These are phyloP conservation scores for Podarcis raffonei DNA, from an alignment of 2,113 vertebrate species.

Conservation along the genomic window DNA sequence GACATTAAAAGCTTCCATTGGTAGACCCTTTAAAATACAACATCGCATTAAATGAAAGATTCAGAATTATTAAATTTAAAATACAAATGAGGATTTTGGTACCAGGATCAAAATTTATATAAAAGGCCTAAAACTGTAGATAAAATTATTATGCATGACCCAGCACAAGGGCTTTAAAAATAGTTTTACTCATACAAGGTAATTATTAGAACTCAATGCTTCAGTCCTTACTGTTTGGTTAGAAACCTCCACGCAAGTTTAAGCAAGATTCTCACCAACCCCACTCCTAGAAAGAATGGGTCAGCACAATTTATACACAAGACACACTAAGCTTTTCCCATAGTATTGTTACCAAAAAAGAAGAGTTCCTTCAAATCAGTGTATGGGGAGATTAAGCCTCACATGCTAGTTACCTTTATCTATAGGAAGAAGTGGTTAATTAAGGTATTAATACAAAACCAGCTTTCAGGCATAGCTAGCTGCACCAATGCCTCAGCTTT, in stretches of 20 bases:
- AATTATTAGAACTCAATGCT: conserved; percentile 77
- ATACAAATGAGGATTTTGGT: conserved; percentile 60
- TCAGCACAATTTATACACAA: conserved; percentile 72
- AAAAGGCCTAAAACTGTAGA: conserved; percentile 64
- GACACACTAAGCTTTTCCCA: conserved; percentile 78
- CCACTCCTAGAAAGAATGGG: conserved; percentile 69
- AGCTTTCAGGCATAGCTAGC: conserved; percentile 71
- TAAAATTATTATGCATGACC: conserved; percentile 79
- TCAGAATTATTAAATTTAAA: conserved; percentile 48
- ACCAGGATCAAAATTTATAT: conserved; percentile 55
- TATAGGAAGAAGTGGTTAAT: conserved; percentile 79
- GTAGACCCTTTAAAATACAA: conserved; percentile 32
- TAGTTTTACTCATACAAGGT: conserved; percentile 78
- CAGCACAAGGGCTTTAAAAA: conserved; percentile 76
- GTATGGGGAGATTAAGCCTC: conserved; percentile 79
- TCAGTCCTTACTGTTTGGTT: conserved; percentile 80
- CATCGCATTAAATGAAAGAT: not conserved
- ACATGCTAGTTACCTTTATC: conserved; percentile 83
- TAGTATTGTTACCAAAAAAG: conserved; percentile 75
- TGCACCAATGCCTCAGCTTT: conserved; percentile 81
- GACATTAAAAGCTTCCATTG: conserved; percentile 27
- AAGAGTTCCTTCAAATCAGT: conserved; percentile 78
- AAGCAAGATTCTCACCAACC: conserved; percentile 76
- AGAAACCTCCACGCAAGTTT: conserved; percentile 73
- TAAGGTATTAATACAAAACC: conserved; percentile 78